Evolutionary conservation across 2,797 vertebrate genomes (phyloP), one percentile per base, ranked within the genome.

Genomic region (Nothura maculosa): DNA sequence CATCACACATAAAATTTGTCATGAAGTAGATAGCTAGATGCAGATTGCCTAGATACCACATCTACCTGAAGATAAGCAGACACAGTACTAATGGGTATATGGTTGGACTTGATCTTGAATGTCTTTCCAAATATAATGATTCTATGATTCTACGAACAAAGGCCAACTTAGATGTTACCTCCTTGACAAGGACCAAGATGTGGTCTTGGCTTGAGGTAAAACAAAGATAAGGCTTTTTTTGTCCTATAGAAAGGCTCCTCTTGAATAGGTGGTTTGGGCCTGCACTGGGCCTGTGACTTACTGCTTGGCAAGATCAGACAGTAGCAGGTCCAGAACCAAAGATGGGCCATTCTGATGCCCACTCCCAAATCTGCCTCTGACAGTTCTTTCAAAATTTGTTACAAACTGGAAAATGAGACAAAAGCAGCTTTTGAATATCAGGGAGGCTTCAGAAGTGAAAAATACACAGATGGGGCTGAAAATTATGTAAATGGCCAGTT

Each of bases 221-320:
- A 7, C 13, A 64, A 80, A 43, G 47, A 1, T 40, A 90, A 87
- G 16, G 18, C 10, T 0, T 52, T 21, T 80, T 54, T n/a, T 19
- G 20, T 40, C 22, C 13, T 14, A 22, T 25, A 42, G 40, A n/a
- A 80, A 34, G 0, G 32, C 22, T 48, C 22, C 22, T 48, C 47
- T 24, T 48, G 47, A 22, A 72, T 52, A 40, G 66, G 55, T 27
- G 24, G 42, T 38, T 20, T 38, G 47, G 24, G 13, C 19, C 18
- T 40, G 42, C 16, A 30, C 2, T 0, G 3, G 24, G 38, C 38
- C 21, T 47, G n/a, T 6, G 7, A 3, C 43, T 50, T 7, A 22
- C 40, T 57, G 25, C 12, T 57, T 21, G 42, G 54, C 27, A 12
- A 61, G 27, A 25, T 38, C 36, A 70, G 47, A 0, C 0, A 82